Evolutionary conservation across 2,888 invertebrate genomes (phyloP).

Genomic region (Boloria euphrosyne): DNA sequence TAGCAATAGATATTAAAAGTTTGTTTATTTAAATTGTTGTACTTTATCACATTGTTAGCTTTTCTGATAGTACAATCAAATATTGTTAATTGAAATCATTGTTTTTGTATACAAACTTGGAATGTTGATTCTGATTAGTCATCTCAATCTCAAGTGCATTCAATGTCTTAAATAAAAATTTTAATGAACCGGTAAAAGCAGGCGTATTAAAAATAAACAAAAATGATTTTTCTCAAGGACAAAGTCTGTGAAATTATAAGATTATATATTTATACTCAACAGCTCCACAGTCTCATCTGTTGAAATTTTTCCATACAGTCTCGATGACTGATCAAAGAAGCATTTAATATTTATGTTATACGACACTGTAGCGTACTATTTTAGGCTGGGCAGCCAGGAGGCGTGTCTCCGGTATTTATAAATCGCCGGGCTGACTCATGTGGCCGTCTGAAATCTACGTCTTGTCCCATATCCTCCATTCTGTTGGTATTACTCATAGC

Average conservation of each 20-base stretch:
- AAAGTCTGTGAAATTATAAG: constrained; percentile 36
- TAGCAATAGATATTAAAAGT: constrained; percentile 12
- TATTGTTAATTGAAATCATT: constrained; percentile 18
- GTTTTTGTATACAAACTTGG: constrained; percentile 29
- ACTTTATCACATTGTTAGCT: background rate
- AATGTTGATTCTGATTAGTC: constrained; percentile 13
- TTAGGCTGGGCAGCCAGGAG: constrained; percentile 74
- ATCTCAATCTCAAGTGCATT: constrained; percentile 11
- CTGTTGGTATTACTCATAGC: constrained; percentile 73
- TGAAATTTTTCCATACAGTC: constrained; percentile 27
- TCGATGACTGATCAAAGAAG: constrained; percentile 51
- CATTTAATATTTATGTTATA: constrained; percentile 69
- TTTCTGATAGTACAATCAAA: constrained; percentile 10
- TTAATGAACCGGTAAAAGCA: constrained; percentile 4
- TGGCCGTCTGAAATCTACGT: constrained; percentile 74
- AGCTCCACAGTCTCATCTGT: constrained; percentile 20
- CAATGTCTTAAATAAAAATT: constrained; percentile 31
- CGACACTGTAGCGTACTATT: constrained; percentile 73
- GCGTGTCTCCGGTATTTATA: constrained; percentile 81
- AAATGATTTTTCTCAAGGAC: background rate
- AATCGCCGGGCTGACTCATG: constrained; percentile 72
- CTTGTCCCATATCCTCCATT: constrained; percentile 79
- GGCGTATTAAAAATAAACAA: constrained; percentile 15
- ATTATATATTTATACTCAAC: background rate
- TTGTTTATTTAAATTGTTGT: background rate